Evolutionary conservation across 2,113 vertebrate genomes (phyloP), one percentile per base, ranked within the genome.

Genomic region (Cygnus buccinator): DNA sequence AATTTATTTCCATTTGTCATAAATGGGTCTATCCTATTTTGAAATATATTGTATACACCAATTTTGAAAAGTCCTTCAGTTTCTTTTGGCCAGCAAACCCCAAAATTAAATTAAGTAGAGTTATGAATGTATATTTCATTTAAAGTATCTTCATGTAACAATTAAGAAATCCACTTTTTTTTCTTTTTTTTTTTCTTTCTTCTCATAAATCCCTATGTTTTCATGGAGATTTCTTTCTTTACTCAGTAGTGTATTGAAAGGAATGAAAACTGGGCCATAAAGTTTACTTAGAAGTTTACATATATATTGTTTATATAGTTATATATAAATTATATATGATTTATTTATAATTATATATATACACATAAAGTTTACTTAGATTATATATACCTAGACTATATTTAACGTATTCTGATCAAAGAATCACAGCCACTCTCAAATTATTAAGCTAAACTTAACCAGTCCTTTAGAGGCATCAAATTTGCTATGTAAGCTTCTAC

Each of bases 31-130:
- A 67, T 77, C 92, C 11, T 73, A 68, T 87, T 90, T 93, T 74
- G 43, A 89, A 75, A 63, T 89, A 6, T 19, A 59, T 77, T 91
- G 83, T 59, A 71, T 41, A 63, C 2, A 48, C 8, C 29, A 23
- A 63, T 87, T 96, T 89, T 82, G 48, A 78, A 75, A 92, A 87
- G 72, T 77, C 46, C 43, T 77, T 92, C 33, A 63, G 33, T 78
- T 84, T 8, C 35, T 84, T 84, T 82, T 92, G 65, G 13, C 52
- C 66, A 89, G 19, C 2, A 82, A 90, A 87, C 68, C 8, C 43
- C 26, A 89, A 94, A 92, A 81, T 61, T 66, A 89, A 5, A 62
- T 94, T 63, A 86, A 89, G 77, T 72, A 80, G 33, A 54, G 10
- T 81, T 87, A 90, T 37, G 57, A 81, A 66, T 75, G 3, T 48